Conservation (phyloP, 2,888 invertebrate species). For the Amphipyra berbera region DNA sequence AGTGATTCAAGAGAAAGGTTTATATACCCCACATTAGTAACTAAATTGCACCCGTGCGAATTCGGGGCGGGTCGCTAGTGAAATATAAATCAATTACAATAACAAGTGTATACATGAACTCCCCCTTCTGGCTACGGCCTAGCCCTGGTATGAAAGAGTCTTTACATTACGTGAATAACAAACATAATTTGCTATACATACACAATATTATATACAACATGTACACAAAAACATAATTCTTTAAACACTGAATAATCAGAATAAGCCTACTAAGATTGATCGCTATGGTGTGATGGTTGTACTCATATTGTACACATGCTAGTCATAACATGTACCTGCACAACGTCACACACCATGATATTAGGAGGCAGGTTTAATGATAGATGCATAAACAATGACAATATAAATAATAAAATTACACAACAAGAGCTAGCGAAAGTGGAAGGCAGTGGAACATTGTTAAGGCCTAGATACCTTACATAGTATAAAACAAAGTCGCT, state of each 20-base stretch:
- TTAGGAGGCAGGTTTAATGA: background rate
- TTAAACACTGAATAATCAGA: background rate
- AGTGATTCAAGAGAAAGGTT: no score
- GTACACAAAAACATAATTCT: background rate
- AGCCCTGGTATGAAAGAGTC: background rate
- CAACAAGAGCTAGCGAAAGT: no score
- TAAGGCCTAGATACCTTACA: no score
- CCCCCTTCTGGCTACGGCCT: no score
- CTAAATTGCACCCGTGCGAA: no score
- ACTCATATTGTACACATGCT: constrained; percentile 1
- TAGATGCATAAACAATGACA: background rate
- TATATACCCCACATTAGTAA: no score
- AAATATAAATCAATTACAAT: no score
- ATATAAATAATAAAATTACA: no score
- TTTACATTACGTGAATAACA: background rate
- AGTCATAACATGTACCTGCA: background rate
- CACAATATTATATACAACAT: background rate
- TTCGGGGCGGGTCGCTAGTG: no score
- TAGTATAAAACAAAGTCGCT: no score
- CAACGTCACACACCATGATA: constrained; percentile 4
- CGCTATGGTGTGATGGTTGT: background rate
- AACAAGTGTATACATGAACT: no score
- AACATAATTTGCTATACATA: background rate
- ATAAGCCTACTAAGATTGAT: background rate
- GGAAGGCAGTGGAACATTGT: background rate